Conservation (phyloP, 1,140 invertebrate species). For the Mycetomoellerius zeteki region DNA sequence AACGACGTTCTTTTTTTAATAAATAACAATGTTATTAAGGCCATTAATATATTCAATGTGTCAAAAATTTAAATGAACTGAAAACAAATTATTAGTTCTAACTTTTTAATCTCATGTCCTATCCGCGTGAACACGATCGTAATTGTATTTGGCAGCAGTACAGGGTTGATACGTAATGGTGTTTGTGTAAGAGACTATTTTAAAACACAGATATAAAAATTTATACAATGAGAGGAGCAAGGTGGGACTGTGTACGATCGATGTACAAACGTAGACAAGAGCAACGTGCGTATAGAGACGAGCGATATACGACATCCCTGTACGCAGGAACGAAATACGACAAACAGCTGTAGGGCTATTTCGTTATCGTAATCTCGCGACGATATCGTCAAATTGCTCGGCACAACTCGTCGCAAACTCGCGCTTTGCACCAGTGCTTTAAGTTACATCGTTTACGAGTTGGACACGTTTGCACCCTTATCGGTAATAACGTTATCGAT, state of each 20-base stretch:
- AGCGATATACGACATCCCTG: constrained; percentile 16
- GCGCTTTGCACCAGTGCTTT: not conserved
- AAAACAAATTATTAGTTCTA: too few species aligned
- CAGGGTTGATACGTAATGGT: constrained; percentile 7
- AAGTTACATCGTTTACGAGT: constrained; percentile 40
- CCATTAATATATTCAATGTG: too few species aligned
- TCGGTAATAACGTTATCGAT: constrained; percentile 65
- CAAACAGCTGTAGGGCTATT: constrained; percentile 42
- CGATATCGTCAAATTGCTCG: constrained; percentile 43
- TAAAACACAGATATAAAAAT: constrained; percentile 4
- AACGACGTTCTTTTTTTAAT: too few species aligned
- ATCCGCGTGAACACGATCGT: not conserved
- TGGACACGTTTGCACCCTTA: constrained; percentile 47
- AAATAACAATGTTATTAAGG: too few species aligned
- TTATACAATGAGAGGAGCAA: not conserved
- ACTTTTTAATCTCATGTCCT: not conserved
- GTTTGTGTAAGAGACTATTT: constrained; percentile 10
- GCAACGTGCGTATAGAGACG: not conserved
- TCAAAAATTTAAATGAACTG: too few species aligned
- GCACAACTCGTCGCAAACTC: constrained; percentile 38
- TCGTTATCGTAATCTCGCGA: constrained; percentile 56
- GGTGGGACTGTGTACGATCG: not conserved
- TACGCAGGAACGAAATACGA: constrained; percentile 5
- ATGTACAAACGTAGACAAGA: not conserved
- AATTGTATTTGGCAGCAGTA: constrained; percentile 15